Base-by-base conservation (phyloP, 2,888 invertebrate species). In the Rhamnusium bicolor region DNA sequence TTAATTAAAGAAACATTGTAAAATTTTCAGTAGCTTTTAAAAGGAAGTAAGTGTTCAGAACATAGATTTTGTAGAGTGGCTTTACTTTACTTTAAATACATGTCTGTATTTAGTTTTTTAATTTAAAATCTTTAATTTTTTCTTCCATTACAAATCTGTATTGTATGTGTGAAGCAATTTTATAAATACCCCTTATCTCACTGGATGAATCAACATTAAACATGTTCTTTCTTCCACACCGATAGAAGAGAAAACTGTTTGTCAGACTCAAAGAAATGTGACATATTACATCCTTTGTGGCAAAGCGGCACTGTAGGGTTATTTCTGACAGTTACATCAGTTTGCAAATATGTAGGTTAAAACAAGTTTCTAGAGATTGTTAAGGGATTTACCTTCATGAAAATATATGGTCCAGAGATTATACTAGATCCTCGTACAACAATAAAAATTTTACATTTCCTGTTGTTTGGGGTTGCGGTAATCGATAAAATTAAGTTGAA, bases 351-450 rank as follows among this genome's bases (percentile, higher is more conserved):
- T 24, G 27, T 54, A 54, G 54, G 54, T 29, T 27, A 24, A 21
- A 19, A 58, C n/a, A 8, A 24, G n/a, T 10, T 58, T 58, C 14
- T 8, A 21, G 53, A 21, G 24, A 58, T 27, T 27, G 8, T 8
- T 58, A 16, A 16, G 24, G 56, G 56, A 58, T 58, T 58, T 16
- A 16, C 56, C n/a, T 58, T 58, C 16, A 58, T 58, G 29, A 29
- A 32, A 29, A 58, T 24, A 56, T 27, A 16, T 29, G 56, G 16
- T 8, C 10, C n/a, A 58, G 27, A 54, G 56, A 27, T 58, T 29
- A 58, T 29, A 16, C 56, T 16, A 27, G 16, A 27, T 29, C 56
- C 27, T 27, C 4, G 29, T 29, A 8, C 12, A 10, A n/a, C 7
- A 4, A 6, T 12, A 8, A 1, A 54, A n/a, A 7, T 46, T n/a